phyloP scores from a whole-genome alignment of 2,113 vertebrate genomes.

The Zosterops lateralis region DNA sequence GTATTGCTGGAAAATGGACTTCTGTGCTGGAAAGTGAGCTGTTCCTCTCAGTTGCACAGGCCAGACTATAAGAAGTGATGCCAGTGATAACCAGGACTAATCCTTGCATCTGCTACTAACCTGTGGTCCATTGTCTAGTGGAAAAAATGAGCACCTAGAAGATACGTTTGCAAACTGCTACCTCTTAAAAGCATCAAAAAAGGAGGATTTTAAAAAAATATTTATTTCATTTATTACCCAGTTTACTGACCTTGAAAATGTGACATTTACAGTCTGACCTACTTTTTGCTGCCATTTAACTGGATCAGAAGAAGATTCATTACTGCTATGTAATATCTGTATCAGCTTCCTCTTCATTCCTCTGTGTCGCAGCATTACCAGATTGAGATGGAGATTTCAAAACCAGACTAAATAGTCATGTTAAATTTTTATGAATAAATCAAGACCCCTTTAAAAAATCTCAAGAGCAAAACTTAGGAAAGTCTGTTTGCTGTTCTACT shows the following conservation, averaged over 20 bases:
- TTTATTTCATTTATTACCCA: neutral
- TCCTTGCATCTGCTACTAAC: neutral
- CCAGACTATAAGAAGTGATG: neutral
- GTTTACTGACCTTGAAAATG: slow-evolving; percentile 16
- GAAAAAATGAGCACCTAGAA: neutral
- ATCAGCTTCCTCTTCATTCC: neutral
- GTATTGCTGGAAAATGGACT: neutral
- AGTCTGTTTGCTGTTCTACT: neutral
- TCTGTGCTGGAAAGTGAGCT: neutral
- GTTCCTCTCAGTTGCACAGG: neutral
- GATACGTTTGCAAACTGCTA: neutral
- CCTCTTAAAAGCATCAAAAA: neutral
- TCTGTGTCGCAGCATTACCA: neutral
- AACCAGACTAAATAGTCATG: neutral
- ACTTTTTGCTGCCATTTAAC: neutral
- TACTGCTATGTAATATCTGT: neutral
- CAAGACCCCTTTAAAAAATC: neutral
- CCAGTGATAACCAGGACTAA: neutral
- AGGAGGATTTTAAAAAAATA: neutral
- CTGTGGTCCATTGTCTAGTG: neutral
- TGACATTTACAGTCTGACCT: neutral
- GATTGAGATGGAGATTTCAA: neutral
- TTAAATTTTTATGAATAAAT: neutral
- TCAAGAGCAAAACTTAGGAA: neutral
- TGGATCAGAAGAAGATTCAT: slow-evolving; percentile 13